Conservation (phyloP, 2,113 vertebrate species). For the Neolamprologus hecqui region DNA sequence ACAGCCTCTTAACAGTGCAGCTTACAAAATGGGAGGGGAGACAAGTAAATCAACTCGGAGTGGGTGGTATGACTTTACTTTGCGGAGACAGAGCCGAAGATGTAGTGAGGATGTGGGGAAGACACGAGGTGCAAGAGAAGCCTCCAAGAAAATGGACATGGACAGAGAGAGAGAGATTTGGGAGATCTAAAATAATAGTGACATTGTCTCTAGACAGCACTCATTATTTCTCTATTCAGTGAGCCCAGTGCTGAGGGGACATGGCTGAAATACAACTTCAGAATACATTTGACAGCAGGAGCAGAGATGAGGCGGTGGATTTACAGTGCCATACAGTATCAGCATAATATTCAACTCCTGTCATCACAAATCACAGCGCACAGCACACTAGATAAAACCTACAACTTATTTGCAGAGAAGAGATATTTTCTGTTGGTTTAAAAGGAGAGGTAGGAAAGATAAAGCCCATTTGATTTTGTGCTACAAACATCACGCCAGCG, state of each 20-base stretch:
- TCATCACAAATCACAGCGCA: slow-evolving; percentile 47
- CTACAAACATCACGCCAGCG: neutral
- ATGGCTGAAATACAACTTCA: slow-evolving; percentile 59
- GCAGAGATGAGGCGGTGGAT: slow-evolving; percentile 56
- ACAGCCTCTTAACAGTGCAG: slow-evolving; percentile 2
- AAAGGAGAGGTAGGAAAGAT: neutral
- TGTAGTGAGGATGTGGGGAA: slow-evolving; percentile 15
- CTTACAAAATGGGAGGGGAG: slow-evolving; percentile 23
- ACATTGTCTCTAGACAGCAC: slow-evolving; percentile 59
- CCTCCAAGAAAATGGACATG: slow-evolving; percentile 32
- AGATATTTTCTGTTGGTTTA: slow-evolving; percentile 40
- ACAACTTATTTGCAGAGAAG: slow-evolving; percentile 37
- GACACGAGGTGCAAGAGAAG: slow-evolving; percentile 8
- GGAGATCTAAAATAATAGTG: slow-evolving; percentile 60
- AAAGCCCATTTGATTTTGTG: slow-evolving; percentile 23
- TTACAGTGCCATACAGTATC: slow-evolving; percentile 61
- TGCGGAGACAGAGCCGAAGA: slow-evolving; percentile 15
- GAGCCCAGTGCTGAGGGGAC: slow-evolving; percentile 42
- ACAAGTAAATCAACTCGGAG: slow-evolving; percentile 15
- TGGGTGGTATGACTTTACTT: slow-evolving; percentile 21
- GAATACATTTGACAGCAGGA: slow-evolving; percentile 57
- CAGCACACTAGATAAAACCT: slow-evolving; percentile 11
- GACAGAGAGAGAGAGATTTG: slow-evolving; percentile 17
- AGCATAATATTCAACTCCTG: slow-evolving; percentile 57
- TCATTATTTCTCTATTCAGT: slow-evolving; percentile 62